Evolutionary conservation across 2,113 vertebrate species (phyloP), one percentile per base, ranked within the genome.

Genomic region (Lepus europaeus): DNA sequence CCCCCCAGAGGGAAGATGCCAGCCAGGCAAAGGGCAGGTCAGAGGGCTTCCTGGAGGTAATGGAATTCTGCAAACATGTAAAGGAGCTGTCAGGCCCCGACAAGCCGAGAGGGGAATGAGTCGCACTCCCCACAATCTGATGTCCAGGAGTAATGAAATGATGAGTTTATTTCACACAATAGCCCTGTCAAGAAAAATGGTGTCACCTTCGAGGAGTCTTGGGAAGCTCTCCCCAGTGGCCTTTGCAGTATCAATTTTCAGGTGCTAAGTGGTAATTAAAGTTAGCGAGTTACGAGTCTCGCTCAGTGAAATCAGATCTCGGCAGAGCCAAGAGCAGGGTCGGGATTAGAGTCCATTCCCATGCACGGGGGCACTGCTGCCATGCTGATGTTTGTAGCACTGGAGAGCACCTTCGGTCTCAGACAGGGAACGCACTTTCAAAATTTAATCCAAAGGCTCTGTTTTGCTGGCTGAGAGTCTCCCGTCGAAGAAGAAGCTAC

Each of bases 11-110:
- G 0, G 89, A 96, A 96, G 96, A 91, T 97, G 97, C 94, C 97
- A 93, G 80, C 89, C 95, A 95, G 90, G 93, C 96, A 97, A 91
- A 97, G 96, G 91, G 81, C 96, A 95, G 98, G 98, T 98, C 98
- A 98, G 95, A 96, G 96, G 97, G 98, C 98, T 97, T 97, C 97
- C 93, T 1, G 6, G 77, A 97, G 98, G 98, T 97, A 98, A 98
- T 98, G 96, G 97, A 96, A 97, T 98, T 98, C 96, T 97, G 97
- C 94, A 97, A 97, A 97, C 78, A 51, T 74, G 94, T 86, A 92
- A 91, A 97, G 95, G 94, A n/a, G 77, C 97, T 97, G 97, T 96
- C 98, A 95, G 97, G 97, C 98, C 97, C 85, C 23, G 94, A 94
- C 97, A 95, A 13, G 95, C 96, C 14, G 69, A 93, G 94, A 95